Base-by-base conservation (phyloP, 2,888 invertebrate species). In the Campoplex nolae region DNA sequence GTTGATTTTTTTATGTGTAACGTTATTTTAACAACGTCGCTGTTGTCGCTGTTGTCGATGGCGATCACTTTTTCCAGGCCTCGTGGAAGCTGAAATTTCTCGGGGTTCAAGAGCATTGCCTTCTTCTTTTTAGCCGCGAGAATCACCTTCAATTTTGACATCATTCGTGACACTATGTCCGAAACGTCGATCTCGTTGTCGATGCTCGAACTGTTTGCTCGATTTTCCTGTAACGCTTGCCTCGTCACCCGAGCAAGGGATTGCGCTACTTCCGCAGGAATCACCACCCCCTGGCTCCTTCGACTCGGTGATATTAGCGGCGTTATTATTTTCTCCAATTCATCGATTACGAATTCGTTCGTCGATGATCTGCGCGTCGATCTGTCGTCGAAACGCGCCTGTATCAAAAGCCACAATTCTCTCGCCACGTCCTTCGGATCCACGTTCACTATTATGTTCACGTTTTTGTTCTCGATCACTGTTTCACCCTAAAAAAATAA, bases 401-500 rank as follows among this genome's bases (percentile, higher is more conserved):
- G 85, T 6, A 91, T 89, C 23, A 91, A 71, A 11, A 83, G 87
- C 89, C 89, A 91, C 32, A 91, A 82, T 82, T 91, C 91, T 11
- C 82, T 74, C 0, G 91, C 91, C 6, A 91, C 83, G n/a, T 89
- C 88, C 54, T 89, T 89, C n/a, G 91, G 85, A 62, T 91, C 88
- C 16, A 91, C 82, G 77, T 91, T 91, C 18, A 91, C 88, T 32
- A 91, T 87, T 51, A 91, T 85, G 51, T 91, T 91, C 7, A 91
- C 88, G 48, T 91, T 91, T 79, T 90, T 90, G 65, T 91, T 91
- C 13, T 89, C 77, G 6, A 90, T 88, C 9, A 89, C 28, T 18
- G 88, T 84, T 16, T 84, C 78, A 16, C 54, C 35, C 88, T 90
- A 8, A 54, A 54, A 18, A 13, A 23, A 45, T 3, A 4, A 88